Evolutionary conservation across 2,797 vertebrate genomes (phyloP).

Genomic region (Rhadinocentrus ornatus): DNA sequence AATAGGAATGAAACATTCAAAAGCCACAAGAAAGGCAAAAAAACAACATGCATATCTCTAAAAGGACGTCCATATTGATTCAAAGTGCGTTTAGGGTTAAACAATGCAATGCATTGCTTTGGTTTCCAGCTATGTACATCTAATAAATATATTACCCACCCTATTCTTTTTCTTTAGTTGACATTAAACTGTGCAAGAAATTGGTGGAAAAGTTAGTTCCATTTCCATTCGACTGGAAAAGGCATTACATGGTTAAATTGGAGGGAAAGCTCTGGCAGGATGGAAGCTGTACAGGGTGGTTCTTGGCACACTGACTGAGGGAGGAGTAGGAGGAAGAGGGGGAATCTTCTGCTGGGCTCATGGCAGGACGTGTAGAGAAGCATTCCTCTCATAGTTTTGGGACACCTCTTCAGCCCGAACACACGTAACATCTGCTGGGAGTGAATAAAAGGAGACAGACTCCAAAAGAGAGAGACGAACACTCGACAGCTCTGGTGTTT

Average conservation of each 20-base stretch:
- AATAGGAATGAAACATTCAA: not conserved
- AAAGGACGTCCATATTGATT: not conserved
- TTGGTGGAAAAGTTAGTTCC: constrained; percentile 5
- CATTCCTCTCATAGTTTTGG: constrained; percentile 90
- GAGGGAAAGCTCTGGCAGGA: constrained; percentile 27
- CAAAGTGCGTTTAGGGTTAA: not conserved
- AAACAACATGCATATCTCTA: not conserved
- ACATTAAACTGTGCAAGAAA: not conserved
- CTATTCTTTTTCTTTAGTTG: not conserved
- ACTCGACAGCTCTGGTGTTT: constrained; percentile 10
- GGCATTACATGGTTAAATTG: constrained; percentile 24
- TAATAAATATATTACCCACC: not conserved
- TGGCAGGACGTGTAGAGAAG: constrained; percentile 79
- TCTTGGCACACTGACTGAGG: constrained; percentile 45
- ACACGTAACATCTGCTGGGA: constrained; percentile 83
- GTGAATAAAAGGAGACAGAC: constrained; percentile 81
- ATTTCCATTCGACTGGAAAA: constrained; percentile 16
- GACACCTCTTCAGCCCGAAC: constrained; percentile 85
- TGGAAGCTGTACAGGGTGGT: constrained; percentile 34
- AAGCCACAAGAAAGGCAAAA: not conserved
- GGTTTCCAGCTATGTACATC: not conserved
- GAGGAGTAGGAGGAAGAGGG: constrained; percentile 16
- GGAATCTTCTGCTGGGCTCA: constrained; percentile 62
- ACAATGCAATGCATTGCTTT: not conserved
- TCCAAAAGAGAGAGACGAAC: constrained; percentile 44